A percentile compares a stretch with the other conserved stretches of the same genome.
Evolutionary conservation across 1,140 invertebrate species (phyloP).

Genomic region (Panagrolaimus sp.): DNA sequence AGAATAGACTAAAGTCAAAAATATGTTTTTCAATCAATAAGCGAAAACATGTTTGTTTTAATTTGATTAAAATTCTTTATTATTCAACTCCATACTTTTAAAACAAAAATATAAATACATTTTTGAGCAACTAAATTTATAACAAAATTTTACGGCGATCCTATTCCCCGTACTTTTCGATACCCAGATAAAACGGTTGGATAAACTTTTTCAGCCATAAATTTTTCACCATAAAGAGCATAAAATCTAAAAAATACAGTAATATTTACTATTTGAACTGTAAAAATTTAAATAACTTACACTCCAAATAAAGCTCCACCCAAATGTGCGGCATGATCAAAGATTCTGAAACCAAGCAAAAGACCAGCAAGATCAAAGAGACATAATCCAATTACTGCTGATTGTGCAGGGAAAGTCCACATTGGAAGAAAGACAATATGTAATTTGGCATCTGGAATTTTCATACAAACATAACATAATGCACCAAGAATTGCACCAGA

Average conservation of each 20-base stretch:
- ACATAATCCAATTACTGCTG: constrained; percentile 82
- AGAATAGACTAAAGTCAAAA: too few species aligned
- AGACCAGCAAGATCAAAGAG: constrained; percentile 75
- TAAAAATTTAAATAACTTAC: constrained; percentile 25
- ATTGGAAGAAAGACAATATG: constrained; percentile 82
- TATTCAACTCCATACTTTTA: background rate
- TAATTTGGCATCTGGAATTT: constrained; percentile 77
- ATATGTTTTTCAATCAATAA: too few species aligned
- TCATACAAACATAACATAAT: constrained; percentile 76
- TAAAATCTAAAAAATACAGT: background rate
- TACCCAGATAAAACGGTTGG: background rate
- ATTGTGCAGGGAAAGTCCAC: constrained; percentile 76
- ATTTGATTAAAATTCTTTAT: background rate
- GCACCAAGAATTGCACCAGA: constrained; percentile 87
- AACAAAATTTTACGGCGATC: too few species aligned
- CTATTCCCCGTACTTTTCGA: background rate
- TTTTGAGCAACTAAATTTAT: background rate
- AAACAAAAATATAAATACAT: background rate
- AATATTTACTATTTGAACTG: background rate
- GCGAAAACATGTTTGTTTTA: too few species aligned
- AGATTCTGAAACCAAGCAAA: constrained; percentile 78
- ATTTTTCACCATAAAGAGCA: constrained; percentile 7
- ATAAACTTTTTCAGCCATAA: background rate
- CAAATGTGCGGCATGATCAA: constrained; percentile 96
- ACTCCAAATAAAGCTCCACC: constrained; percentile 79